phyloP scores from a whole-genome alignment of 2,888 invertebrate species.

The Mellilla xanthometata region DNA sequence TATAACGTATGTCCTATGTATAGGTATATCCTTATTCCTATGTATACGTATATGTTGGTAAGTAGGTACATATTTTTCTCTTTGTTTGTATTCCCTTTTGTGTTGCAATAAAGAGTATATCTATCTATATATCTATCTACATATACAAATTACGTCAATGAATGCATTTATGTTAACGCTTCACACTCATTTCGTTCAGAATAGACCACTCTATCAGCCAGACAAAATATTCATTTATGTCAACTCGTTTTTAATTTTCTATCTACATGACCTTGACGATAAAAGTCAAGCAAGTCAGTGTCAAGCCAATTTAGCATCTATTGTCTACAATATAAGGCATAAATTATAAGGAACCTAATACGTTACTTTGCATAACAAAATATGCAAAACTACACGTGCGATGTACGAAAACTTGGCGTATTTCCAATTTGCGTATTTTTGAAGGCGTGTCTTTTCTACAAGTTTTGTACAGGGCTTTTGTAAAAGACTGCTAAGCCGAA shows the following conservation, averaged over 20 bases:
- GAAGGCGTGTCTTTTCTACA: slow-evolving; percentile 6
- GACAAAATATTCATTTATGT: background rate
- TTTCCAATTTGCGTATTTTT: slow-evolving; percentile 7
- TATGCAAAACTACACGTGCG: slow-evolving; percentile 6
- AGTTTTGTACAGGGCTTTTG: no score
- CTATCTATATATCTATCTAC: no score
- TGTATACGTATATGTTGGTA: no score
- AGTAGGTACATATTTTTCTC: no score
- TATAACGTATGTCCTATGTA: no score
- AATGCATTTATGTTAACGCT: no score
- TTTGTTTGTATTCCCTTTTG: no score
- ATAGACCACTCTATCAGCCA: background rate
- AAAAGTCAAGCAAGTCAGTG: no score
- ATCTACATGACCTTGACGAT: background rate
- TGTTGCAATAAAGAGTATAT: no score
- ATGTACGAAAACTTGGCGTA: background rate
- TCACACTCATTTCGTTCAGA: background rate
- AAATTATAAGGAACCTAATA: background rate
- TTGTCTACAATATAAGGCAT: background rate
- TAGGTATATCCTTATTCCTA: no score
- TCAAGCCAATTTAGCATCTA: slow-evolving; percentile 1
- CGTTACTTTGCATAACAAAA: slow-evolving; percentile 6
- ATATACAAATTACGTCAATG: no score
- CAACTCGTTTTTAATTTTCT: slow-evolving; percentile 1
- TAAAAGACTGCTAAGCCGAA: no score